phyloP scores from a whole-genome alignment of 2,797 vertebrate species.

The Sebastes goodei region DNA sequence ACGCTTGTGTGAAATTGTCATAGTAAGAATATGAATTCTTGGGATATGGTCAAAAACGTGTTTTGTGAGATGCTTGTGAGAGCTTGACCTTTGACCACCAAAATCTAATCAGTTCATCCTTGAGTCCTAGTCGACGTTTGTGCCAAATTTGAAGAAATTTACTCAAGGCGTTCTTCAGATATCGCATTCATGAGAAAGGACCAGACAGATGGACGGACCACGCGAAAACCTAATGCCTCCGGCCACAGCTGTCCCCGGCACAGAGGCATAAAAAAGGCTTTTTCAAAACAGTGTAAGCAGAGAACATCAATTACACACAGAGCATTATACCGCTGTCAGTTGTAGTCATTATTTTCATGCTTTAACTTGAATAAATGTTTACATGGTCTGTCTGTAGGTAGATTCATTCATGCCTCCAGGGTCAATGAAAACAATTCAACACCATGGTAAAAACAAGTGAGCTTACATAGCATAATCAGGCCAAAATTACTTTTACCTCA shows the following conservation, averaged over 20 bases:
- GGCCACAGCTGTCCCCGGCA: too few species aligned
- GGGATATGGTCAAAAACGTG: too few species aligned
- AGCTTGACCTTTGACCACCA: neutral
- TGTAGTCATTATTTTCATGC: conserved; percentile 6
- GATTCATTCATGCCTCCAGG: neutral
- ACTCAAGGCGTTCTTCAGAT: neutral
- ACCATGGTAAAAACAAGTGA: neutral
- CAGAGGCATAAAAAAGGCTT: neutral
- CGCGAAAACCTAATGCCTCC: neutral
- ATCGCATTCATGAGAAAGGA: neutral
- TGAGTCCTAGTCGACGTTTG: neutral
- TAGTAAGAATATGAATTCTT: too few species aligned
- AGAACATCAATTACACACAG: conserved; percentile 10
- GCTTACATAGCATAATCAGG: neutral
- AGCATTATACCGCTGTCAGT: neutral
- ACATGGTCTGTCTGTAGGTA: conserved; percentile 1
- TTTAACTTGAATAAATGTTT: conserved; percentile 7
- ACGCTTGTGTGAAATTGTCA: too few species aligned
- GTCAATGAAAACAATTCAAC: conserved; percentile 1
- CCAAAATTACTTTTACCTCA: neutral
- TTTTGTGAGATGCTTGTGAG: too few species aligned
- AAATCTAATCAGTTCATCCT: neutral
- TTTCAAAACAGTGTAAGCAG: neutral
- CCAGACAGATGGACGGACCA: neutral
- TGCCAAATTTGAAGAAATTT: neutral